Evolutionary conservation across 1,140 invertebrate genomes (phyloP).

Genomic region (Cydia strobilella): DNA sequence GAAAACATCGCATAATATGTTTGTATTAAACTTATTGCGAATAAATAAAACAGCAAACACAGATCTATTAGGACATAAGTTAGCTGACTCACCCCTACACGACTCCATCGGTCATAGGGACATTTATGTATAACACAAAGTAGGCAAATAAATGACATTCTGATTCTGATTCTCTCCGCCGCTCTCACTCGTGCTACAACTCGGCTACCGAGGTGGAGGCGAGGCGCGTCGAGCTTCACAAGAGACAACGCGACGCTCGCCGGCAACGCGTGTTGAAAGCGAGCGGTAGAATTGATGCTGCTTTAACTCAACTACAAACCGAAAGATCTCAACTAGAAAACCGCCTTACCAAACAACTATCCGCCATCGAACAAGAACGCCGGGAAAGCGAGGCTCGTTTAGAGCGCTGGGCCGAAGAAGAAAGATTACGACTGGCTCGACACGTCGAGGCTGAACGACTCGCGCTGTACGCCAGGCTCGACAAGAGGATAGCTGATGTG

Average conservation of each 20-base stretch:
- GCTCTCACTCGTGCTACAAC: conserved; percentile 13
- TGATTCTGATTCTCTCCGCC: conserved; percentile 36
- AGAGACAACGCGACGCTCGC: background rate
- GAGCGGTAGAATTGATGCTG: background rate
- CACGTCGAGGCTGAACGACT: conserved; percentile 44
- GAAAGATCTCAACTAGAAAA: conserved; percentile 47
- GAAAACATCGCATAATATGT: too few relatives aligned
- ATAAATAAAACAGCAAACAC: too few relatives aligned
- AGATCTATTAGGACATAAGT: too few relatives aligned
- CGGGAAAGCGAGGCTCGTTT: conserved; percentile 48
- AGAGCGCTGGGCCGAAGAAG: conserved; percentile 47
- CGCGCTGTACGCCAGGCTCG: conserved; percentile 47
- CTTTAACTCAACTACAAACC: conserved; percentile 39
- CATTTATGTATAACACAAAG: too few relatives aligned
- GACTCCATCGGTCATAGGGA: too few relatives aligned
- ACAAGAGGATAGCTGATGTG: conserved; percentile 41
- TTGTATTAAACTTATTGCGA: too few relatives aligned
- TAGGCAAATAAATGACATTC: too few relatives aligned
- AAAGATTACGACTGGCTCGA: conserved; percentile 45
- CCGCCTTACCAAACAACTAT: conserved; percentile 44
- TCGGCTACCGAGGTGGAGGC: background rate
- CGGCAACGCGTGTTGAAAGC: background rate
- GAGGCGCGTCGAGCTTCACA: background rate
- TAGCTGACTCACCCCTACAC: too few relatives aligned
- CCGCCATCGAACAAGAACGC: conserved; percentile 54